phyloP scores from a whole-genome alignment of 2,113 vertebrate species.

The Eulemur macaco region DNA sequence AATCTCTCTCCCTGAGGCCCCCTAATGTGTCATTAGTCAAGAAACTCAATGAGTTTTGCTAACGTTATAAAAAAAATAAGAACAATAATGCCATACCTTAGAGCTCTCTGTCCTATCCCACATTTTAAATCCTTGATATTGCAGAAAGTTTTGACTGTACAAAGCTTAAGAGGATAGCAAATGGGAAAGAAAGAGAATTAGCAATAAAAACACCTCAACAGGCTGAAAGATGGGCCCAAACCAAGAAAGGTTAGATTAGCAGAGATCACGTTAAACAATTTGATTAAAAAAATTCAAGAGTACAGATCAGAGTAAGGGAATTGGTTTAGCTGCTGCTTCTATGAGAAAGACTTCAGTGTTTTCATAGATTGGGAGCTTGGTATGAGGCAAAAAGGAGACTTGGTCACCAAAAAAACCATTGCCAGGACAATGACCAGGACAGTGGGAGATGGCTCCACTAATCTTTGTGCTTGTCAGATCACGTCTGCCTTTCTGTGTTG shows the following conservation, averaged over 20 bases:
- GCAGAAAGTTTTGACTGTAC: background rate
- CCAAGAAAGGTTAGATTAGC: background rate
- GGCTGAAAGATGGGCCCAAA: background rate
- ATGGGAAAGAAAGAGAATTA: background rate
- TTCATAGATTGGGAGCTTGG: background rate
- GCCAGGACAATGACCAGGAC: background rate
- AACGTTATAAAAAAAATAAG: background rate
- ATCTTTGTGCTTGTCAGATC: background rate
- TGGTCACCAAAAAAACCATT: background rate
- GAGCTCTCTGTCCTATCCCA: background rate
- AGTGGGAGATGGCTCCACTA: too few species aligned
- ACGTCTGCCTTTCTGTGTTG: background rate
- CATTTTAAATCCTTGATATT: background rate
- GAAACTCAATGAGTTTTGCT: background rate
- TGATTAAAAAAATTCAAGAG: background rate
- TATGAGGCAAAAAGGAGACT: background rate
- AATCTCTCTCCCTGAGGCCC: background rate
- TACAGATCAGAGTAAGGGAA: background rate
- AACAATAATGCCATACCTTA: background rate
- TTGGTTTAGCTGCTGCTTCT: background rate
- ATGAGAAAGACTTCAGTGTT: background rate
- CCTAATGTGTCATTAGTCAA: background rate
- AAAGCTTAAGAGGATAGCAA: background rate
- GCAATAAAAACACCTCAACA: conserved; percentile 5
- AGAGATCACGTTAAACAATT: conserved; percentile 17